phyloP scores from a whole-genome alignment of 2,113 vertebrate species.

The Caranx ignobilis region DNA sequence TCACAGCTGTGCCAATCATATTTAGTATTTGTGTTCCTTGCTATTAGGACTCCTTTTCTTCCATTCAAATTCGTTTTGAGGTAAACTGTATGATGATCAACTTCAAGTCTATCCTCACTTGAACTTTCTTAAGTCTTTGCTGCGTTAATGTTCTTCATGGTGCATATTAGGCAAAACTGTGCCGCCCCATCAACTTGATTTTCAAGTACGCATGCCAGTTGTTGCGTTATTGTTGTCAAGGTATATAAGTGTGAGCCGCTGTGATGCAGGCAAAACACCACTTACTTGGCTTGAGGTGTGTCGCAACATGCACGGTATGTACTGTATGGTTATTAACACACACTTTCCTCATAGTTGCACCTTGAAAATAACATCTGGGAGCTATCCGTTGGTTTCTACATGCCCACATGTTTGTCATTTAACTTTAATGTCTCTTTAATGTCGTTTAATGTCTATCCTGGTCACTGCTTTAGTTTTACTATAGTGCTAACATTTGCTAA shows the following conservation, averaged over 20 bases:
- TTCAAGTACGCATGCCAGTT: background rate
- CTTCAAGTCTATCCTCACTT: background rate
- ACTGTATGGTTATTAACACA: background rate
- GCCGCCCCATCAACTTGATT: slow-evolving; percentile 22
- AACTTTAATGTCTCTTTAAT: no score
- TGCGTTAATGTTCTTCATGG: background rate
- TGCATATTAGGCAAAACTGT: background rate
- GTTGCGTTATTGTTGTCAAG: slow-evolving; percentile 23
- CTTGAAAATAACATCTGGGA: background rate
- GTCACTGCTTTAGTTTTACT: background rate
- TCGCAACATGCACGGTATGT: background rate
- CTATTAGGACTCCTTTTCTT: background rate
- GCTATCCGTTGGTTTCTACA: background rate
- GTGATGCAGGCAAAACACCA: no score
- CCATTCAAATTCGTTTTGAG: background rate
- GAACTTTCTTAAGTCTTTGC: background rate
- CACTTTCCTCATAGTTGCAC: background rate
- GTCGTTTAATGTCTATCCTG: background rate
- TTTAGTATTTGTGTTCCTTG: background rate
- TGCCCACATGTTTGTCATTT: background rate
- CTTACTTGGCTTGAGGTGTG: background rate
- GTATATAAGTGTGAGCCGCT: background rate
- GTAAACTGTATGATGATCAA: background rate
- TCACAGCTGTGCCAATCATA: background rate
- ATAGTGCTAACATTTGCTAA: background rate